These are phyloP conservation scores for Parthenolecanium corni DNA, from an alignment of 2,888 invertebrate genomes.

Conservation along the genomic window DNA sequence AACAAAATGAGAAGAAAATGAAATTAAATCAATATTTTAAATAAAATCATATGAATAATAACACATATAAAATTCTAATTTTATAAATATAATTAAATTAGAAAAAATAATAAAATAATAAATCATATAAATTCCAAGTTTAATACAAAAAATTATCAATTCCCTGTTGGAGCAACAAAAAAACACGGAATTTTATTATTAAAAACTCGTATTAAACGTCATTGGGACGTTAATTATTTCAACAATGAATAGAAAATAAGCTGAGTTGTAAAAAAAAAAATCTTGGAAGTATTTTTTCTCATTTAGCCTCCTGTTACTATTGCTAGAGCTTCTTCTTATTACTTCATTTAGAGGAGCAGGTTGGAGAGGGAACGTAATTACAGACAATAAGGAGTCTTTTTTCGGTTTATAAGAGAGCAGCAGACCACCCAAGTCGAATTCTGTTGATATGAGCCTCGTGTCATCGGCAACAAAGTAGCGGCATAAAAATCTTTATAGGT, in stretches of 20 bases:
- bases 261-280: neutral
- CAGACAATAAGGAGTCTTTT: conserved; percentile 26
- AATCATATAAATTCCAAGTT: too few species aligned
- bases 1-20: too few species aligned
- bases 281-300: too few species aligned
- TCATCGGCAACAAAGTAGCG: conserved; percentile 28
- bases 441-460: conserved; percentile 24
- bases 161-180: conserved; percentile 23
- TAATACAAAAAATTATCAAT: too few species aligned
- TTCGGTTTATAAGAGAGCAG: conserved; percentile 12
- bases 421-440: conserved; percentile 24
- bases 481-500: conserved; percentile 1
- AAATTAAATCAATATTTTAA: too few species aligned
- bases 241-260: conserved; percentile 24
- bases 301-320: too few species aligned
- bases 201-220: conserved; percentile 23
- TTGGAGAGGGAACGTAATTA: conserved; percentile 14
- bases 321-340: too few species aligned
- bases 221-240: conserved; percentile 24
- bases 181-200: conserved; percentile 15
- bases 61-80: too few species aligned
- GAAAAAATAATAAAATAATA: too few species aligned
- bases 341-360: neutral
- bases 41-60: too few species aligned
- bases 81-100: too few species aligned